A percentile compares a stretch with the other conserved stretches of the same genome.
phyloP scores from a whole-genome alignment of 1,140 invertebrate species.

The Lerema accius region DNA sequence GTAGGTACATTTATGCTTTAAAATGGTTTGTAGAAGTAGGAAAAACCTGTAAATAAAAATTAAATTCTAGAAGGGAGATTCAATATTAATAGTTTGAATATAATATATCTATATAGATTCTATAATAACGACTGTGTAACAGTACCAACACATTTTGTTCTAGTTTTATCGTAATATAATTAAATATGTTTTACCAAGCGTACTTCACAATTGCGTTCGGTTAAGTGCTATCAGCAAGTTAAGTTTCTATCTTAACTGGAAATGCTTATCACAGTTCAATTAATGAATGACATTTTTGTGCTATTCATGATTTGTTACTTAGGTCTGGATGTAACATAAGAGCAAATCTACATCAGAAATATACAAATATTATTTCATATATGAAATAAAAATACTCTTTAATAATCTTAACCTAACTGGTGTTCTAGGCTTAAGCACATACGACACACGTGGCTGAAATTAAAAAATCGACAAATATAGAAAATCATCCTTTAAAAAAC shows the following conservation, averaged over 20 bases:
- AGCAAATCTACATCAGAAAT: constrained; percentile 14
- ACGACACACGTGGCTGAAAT: background rate
- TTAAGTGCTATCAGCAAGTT: constrained; percentile 18
- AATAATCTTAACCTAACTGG: constrained; percentile 1
- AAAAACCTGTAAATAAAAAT: constrained; percentile 1
- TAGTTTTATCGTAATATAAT: background rate
- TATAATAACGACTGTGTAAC: too few species aligned
- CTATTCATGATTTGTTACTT: constrained; percentile 2
- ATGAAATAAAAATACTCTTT: background rate
- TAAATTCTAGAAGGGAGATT: background rate
- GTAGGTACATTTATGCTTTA: background rate
- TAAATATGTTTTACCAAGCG: background rate
- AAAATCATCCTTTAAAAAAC: too few species aligned
- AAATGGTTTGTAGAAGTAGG: background rate
- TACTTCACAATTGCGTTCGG: constrained; percentile 15
- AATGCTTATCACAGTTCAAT: constrained; percentile 47
- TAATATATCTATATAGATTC: too few species aligned
- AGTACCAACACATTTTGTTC: background rate
- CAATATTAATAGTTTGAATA: too few species aligned
- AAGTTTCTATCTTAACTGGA: constrained; percentile 33
- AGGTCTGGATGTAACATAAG: background rate
- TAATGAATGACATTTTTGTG: constrained; percentile 34
- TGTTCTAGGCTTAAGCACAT: background rate
- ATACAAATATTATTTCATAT: background rate
- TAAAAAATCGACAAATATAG: background rate